phyloP scores from a whole-genome alignment of 2,797 vertebrate species.

The Gambusia yucatana region DNA sequence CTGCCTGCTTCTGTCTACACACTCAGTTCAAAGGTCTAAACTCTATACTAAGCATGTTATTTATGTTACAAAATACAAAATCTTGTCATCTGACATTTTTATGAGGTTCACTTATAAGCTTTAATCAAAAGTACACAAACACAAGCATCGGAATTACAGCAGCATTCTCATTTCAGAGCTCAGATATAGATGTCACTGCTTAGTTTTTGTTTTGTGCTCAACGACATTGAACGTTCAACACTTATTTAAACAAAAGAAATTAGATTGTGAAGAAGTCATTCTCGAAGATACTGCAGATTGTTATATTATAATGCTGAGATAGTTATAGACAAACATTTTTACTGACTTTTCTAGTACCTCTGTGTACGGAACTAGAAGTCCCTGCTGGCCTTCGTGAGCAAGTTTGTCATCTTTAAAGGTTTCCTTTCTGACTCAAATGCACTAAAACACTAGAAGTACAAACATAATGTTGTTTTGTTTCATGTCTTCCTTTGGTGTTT shows the following conservation, averaged over 20 bases:
- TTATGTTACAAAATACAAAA: background rate
- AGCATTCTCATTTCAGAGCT: background rate
- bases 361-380: background rate
- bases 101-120: background rate
- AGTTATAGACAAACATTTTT: background rate
- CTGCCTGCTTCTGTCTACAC: background rate
- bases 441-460: background rate
- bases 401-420: background rate
- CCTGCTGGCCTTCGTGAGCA: background rate
- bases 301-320: background rate
- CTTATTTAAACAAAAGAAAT: background rate
- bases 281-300: background rate
- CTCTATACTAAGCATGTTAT: no score
- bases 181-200: background rate
- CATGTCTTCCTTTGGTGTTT: background rate
- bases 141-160: background rate
- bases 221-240: background rate
- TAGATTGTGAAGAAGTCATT: background rate
- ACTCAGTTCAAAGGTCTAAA: background rate
- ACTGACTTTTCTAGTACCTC: background rate
- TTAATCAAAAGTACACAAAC: background rate
- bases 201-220: background rate
- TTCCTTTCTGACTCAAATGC: background rate
- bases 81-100: background rate
- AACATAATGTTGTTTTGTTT: background rate